Percentiles rank a stretch among this genome's conserved stretches.
These are phyloP conservation scores for Molorchus minor DNA, from an alignment of 2,888 invertebrate genomes.

Conservation along the genomic window DNA sequence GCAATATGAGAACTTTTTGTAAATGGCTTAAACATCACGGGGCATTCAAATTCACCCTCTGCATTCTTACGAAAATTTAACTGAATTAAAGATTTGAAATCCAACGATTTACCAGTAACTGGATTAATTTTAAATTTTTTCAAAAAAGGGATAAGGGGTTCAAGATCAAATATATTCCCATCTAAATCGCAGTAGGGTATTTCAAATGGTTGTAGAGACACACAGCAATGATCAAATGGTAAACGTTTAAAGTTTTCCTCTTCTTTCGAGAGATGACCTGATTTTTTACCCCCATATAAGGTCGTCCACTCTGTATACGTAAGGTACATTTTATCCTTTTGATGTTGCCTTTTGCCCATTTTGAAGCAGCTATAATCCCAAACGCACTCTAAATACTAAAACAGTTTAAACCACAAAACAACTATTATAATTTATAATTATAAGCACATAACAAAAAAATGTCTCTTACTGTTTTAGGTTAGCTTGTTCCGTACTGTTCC, in stretches of 20 bases:
- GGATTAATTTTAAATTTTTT: constrained; percentile 95
- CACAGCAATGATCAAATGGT: constrained; percentile 91
- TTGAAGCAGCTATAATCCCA: no score
- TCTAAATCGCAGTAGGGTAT: constrained; percentile 89
- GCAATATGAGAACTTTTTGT: constrained; percentile 95
- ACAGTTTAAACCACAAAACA: no score
- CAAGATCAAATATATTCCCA: constrained; percentile 93
- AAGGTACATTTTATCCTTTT: constrained; percentile 93
- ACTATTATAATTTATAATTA: neutral
- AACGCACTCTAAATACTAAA: no score
- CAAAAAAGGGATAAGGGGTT: constrained; percentile 85
- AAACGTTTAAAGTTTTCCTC: constrained; percentile 88
- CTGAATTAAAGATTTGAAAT: constrained; percentile 83
- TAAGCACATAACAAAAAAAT: no score
- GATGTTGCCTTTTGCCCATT: constrained; percentile 94
- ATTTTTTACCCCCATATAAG: constrained; percentile 86
- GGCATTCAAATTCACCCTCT: constrained; percentile 88
- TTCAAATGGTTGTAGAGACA: constrained; percentile 91
- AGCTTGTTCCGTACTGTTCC: no score
- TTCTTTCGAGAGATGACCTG: constrained; percentile 72
- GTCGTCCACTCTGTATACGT: constrained; percentile 91
- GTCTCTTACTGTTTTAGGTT: no score
- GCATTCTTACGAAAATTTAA: constrained; percentile 89
- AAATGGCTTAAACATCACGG: constrained; percentile 91
- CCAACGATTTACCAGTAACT: constrained; percentile 88